Base-by-base conservation (phyloP, 2,888 invertebrate genomes). In the Galeruca laticollis region DNA sequence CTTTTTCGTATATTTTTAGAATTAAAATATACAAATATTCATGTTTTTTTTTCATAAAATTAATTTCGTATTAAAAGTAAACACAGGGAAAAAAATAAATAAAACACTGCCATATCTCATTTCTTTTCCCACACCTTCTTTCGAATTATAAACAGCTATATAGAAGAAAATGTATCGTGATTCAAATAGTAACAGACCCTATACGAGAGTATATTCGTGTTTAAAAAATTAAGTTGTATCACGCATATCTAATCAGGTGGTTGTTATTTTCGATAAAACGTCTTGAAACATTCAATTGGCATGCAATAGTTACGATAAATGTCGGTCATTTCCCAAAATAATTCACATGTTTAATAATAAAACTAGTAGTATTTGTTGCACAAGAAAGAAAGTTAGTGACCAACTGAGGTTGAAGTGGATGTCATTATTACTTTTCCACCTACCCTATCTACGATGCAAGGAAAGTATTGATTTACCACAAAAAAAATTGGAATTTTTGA, bases 201-300 rank as follows among this genome's bases (percentile, higher is more conserved):
- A 18, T 37, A 64, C 40, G 35, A 18, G 56, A 43, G 26, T 26
- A 15, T 66, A 18, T 11, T 49, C 66, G 66, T 66, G 66, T 66
- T 65, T 60, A 66, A 73, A 73, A 76, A 78, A 79, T 79, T 77
- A 78, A 80, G 79, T 77, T 78, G 78, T 78, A 77, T 72, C 78
- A 78, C 77, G 78, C 77, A 79, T 75, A 76, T 74, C 77, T 76
- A 77, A 78, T 77, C 77, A 76, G 72, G 69, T 70, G 71, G 66
- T 72, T 62, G 71, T 75, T 73, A 75, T 71, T 74, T 74, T 73
- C 69, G 75, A 75, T 76, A 78, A 78, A 76, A 72, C 57, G 65
- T 67, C 63, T 71, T 71, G 66, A 71, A 73, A 71, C 70, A 73
- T 69, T 65, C 66, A 69, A 71, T 67, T 51, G 72, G 72, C 76